Evolutionary conservation across 2,113 vertebrate species (phyloP).

Genomic region (Colistium nudipinnis): DNA sequence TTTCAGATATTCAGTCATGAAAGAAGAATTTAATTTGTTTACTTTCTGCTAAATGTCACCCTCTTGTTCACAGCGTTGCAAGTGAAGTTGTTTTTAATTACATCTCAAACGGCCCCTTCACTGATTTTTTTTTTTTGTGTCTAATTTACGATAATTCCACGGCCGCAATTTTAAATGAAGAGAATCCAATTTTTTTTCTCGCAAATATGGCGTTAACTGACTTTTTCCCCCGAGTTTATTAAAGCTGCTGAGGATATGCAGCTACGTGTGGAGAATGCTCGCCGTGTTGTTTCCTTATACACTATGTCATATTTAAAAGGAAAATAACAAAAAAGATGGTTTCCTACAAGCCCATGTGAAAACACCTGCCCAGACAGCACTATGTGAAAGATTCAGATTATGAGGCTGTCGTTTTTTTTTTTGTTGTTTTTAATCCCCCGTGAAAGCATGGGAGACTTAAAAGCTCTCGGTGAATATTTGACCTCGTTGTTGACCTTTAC

Average conservation of each 20-base stretch:
- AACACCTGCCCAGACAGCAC: conserved; percentile 8
- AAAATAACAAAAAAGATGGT: not conserved
- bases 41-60: conserved; percentile 14
- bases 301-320: not conserved
- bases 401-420: conserved; percentile 2
- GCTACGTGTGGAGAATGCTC: not conserved
- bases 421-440: conserved; percentile 24
- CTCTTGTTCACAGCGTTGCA: conserved; percentile 23
- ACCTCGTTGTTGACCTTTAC: conserved; percentile 17
- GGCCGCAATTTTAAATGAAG: conserved; percentile 17
- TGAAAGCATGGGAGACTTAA: conserved; percentile 6
- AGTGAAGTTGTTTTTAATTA: conserved; percentile 17
- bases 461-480: conserved; percentile 11
- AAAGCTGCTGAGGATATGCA: not conserved
- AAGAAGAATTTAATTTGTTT: too few species aligned
- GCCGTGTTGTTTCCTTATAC: not conserved
- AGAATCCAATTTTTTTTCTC: conserved; percentile 12
- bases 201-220: not conserved
- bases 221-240: conserved; percentile 11
- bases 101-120: not conserved
- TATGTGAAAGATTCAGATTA: conserved; percentile 19
- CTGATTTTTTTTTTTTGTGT: not conserved
- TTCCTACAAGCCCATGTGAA: conserved; percentile 17
- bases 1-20: too few species aligned
- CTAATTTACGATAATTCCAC: conserved; percentile 20